Percentiles rank a stretch among this genome's conserved stretches.
Evolutionary conservation across 2,797 vertebrate genomes (phyloP).

Genomic region (Spinus olivaceus): DNA sequence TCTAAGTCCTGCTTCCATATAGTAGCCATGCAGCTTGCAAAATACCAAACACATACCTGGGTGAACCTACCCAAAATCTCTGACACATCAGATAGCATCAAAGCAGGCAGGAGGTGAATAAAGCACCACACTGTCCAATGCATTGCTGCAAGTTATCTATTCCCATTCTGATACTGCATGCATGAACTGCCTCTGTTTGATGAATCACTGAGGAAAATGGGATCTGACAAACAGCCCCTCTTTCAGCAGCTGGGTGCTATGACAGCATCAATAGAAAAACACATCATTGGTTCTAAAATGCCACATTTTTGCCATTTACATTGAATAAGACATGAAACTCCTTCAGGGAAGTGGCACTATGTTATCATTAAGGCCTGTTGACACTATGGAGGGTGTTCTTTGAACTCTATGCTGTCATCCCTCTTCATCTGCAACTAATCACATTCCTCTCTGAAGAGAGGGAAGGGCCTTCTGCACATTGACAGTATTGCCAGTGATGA

Average conservation of each 20-base stretch:
- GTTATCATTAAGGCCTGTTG: slow-evolving; percentile 78
- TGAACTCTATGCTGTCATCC: slow-evolving; percentile 78
- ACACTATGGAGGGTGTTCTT: slow-evolving; percentile 64
- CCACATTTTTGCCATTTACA: slow-evolving; percentile 73
- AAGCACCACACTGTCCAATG: slow-evolving; percentile 25
- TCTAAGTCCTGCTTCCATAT: neutral
- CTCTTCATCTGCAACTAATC: slow-evolving; percentile 79
- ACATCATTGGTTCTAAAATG: slow-evolving; percentile 75
- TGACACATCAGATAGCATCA: neutral
- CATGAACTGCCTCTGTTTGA: slow-evolving; percentile 64
- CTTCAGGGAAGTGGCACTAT: slow-evolving; percentile 64
- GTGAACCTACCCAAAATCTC: neutral
- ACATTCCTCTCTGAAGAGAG: slow-evolving; percentile 71
- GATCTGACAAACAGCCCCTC: slow-evolving; percentile 68
- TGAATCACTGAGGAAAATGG: slow-evolving; percentile 69
- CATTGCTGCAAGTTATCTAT: slow-evolving; percentile 63
- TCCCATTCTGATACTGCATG: slow-evolving; percentile 60
- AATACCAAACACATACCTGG: neutral
- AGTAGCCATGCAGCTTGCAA: neutral
- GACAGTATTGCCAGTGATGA: slow-evolving; percentile 74
- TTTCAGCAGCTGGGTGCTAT: slow-evolving; percentile 61
- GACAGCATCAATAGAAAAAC: slow-evolving; percentile 73
- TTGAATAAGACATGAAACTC: slow-evolving; percentile 78
- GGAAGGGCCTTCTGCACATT: slow-evolving; percentile 73
- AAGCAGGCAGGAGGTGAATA: slow-evolving; percentile 39